Percentiles rank a stretch among this genome's conserved stretches.
Conservation (phyloP, 2,797 vertebrate genomes). For the Sparidentex hasta region DNA sequence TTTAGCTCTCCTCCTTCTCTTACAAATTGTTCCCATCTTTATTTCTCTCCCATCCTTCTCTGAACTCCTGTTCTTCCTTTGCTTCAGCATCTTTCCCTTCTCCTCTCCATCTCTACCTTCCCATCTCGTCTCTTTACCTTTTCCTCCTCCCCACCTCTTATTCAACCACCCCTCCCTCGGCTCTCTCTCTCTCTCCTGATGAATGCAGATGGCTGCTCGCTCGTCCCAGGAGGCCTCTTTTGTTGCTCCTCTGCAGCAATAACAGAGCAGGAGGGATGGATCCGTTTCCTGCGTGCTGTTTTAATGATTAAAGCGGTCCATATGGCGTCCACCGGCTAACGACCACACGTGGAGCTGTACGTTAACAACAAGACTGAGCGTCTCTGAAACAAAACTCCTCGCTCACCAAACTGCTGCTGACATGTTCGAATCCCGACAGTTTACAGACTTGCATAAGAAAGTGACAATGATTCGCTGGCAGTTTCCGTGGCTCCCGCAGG, state of each 20-base stretch:
- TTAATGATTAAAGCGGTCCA: conserved; percentile 33
- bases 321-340: conserved; percentile 22
- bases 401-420: background rate
- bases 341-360: background rate
- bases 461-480: background rate
- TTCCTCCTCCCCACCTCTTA: too few relatives aligned
- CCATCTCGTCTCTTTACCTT: too few relatives aligned
- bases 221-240: conserved; percentile 30
- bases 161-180: background rate
- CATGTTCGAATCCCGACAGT: background rate
- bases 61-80: too few relatives aligned
- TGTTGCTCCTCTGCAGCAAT: conserved; percentile 26
- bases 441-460: background rate
- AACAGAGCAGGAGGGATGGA: conserved; percentile 13
- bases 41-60: too few relatives aligned
- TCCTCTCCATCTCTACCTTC: too few relatives aligned
- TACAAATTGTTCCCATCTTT: too few relatives aligned
- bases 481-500: background rate
- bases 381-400: background rate
- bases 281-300: conserved; percentile 18
- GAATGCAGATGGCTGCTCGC: conserved; percentile 26
- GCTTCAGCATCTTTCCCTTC: too few relatives aligned
- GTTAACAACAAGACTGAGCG: background rate
- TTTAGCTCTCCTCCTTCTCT: background rate
- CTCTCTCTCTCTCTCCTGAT: conserved; percentile 8